A percentile compares a stretch with the other conserved stretches of the same genome.
These are phyloP conservation scores for Caloenas nicobarica DNA, from an alignment of 2,113 vertebrate genomes.

Conservation along the genomic window DNA sequence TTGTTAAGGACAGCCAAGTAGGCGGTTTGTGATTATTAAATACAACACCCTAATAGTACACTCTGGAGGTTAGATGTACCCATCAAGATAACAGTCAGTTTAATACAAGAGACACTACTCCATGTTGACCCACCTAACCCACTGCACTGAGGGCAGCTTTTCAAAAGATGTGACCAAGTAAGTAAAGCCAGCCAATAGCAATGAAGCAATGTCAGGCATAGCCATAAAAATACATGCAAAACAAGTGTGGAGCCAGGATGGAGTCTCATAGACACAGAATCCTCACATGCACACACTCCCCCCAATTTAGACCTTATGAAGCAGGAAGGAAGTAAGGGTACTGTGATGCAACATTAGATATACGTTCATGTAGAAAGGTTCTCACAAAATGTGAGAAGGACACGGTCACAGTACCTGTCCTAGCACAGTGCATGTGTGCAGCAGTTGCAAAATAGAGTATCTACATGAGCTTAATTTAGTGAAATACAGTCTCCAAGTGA, in stretches of 20 bases:
- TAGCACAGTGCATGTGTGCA: not conserved
- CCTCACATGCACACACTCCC: too few species aligned
- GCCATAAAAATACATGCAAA: not conserved
- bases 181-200: not conserved
- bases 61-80: not conserved
- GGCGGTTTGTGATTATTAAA: not conserved
- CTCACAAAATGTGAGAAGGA: not conserved
- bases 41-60: not conserved
- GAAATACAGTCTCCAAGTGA: not conserved
- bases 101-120: not conserved
- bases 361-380: not conserved
- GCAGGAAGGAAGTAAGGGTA: not conserved
- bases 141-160: not conserved
- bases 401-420: not conserved
- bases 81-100: not conserved
- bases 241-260: not conserved
- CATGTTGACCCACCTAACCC: not conserved
- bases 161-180: not conserved
- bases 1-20: not conserved
- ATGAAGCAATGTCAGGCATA: not conserved
- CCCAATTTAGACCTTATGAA: not conserved
- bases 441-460: not conserved
- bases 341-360: not conserved
- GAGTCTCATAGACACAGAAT: not conserved
- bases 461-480: not conserved